These are phyloP conservation scores for Clanis bilineata DNA, from an alignment of 2,888 invertebrate genomes.

Conservation along the genomic window DNA sequence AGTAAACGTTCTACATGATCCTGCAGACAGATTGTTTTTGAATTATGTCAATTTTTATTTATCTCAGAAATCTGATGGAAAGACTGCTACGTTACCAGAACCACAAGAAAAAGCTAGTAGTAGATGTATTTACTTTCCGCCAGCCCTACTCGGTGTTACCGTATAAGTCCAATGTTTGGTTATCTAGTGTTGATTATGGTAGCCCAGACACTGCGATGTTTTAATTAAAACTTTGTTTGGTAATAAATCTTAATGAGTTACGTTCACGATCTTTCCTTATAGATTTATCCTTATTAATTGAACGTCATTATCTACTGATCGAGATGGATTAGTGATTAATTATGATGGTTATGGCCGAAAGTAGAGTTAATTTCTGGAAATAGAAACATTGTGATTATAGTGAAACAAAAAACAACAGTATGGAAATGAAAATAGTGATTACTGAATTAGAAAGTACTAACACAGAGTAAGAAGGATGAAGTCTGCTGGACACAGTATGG, in stretches of 20 bases:
- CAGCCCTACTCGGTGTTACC: background rate
- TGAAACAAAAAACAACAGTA: background rate
- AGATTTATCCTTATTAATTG: conserved; percentile 4
- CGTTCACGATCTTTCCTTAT: background rate
- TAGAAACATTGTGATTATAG: background rate
- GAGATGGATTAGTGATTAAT: background rate
- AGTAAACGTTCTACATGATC: too few relatives aligned
- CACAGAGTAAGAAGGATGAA: too few relatives aligned
- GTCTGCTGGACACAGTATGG: too few relatives aligned
- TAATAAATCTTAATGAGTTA: conserved; percentile 13
- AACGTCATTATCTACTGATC: background rate
- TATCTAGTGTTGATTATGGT: conserved; percentile 11
- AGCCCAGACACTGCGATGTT: conserved; percentile 7
- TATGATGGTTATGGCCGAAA: background rate
- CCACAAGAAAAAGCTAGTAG: background rate
- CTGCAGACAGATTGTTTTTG: too few relatives aligned
- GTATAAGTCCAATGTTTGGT: conserved; percentile 6
- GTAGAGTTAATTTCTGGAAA: background rate
- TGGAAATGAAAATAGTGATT: too few relatives aligned
- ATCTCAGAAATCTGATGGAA: too few relatives aligned
- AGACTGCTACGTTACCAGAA: too few relatives aligned
- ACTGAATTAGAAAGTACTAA: too few relatives aligned
- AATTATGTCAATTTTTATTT: too few relatives aligned
- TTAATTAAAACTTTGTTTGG: conserved; percentile 12
- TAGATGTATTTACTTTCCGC: background rate